Base-by-base conservation (phyloP, 2,888 invertebrate genomes). In the Maniola hyperantus region DNA sequence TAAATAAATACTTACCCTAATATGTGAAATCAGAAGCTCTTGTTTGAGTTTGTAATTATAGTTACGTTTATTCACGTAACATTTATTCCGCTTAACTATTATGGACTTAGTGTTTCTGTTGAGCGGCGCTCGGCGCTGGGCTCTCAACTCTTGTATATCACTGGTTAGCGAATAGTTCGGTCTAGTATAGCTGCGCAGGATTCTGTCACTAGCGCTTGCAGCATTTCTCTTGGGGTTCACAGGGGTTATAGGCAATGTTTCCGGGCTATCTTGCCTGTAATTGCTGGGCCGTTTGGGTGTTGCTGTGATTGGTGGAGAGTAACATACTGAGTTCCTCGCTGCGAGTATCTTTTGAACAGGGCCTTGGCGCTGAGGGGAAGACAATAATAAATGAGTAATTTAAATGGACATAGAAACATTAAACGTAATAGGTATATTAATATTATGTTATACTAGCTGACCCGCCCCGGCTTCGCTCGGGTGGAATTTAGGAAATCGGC, bases 131-230 rank as follows among this genome's bases (percentile, higher is more conserved):
- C 20, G 42, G 36, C 53, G 15, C 44, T 48, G 66, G 0, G 63
- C 48, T 33, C 33, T 72, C 65, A 72, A 64, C 20, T 74, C 54
- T 13, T 71, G 65, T 33, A 74, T 71, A 18, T 72, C 75, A 5
- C 71, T 36, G 7, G 64, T 46, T 15, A 76, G 50, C 10, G 74
- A 76, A 67, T 79, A 79, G 53, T 77, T 78, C 0, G 78, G 68
- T 62, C 73, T 70, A 57, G 76, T 79, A 61, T 73, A 87, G 70
- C 88, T 89, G 8, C 88, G 76, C 4, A 90, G 72, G 0, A 88
- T 82, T 70, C 88, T 72, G 62, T 85, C 86, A 58, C 84, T 83
- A 0, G 71, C 50, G 20, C 7, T 57, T 51, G 54, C 68, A 0
- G 64, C 59, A 62, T 67, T 66, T 5, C 71, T 71, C 59, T 72